phyloP scores from a whole-genome alignment of 2,113 vertebrate genomes.

The Gymnobelideus leadbeateri region DNA sequence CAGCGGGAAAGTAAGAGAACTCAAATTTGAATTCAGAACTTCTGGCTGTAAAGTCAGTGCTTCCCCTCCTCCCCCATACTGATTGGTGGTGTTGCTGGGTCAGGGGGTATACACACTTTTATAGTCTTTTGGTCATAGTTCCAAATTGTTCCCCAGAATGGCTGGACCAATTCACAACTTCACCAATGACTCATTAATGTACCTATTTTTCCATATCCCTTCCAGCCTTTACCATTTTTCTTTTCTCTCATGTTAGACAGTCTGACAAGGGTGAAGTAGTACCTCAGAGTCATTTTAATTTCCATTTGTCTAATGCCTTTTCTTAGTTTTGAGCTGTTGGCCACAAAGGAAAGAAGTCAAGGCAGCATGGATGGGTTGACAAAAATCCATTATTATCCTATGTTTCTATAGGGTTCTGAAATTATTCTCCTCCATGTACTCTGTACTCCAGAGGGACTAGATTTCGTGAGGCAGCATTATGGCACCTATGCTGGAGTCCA shows the following conservation, averaged over 20 bases:
- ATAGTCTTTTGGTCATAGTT: no score
- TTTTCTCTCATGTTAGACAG: no score
- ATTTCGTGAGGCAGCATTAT: not conserved
- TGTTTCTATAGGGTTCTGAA: not conserved
- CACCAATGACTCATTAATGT: no score
- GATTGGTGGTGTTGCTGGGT: no score
- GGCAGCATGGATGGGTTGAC: not conserved
- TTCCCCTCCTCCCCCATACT: not conserved
- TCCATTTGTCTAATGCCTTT: not conserved
- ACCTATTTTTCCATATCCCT: no score
- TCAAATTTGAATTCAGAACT: not conserved
- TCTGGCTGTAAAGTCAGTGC: not conserved
- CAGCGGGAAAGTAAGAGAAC: not conserved
- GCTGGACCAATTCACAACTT: no score
- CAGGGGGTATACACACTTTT: no score
- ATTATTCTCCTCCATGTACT: not conserved
- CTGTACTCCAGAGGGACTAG: not conserved
- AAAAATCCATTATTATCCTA: not conserved
- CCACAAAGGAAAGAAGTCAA: not conserved
- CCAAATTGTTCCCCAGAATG: no score
- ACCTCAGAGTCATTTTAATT: no score
- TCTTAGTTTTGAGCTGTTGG: not conserved
- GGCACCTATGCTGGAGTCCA: not conserved
- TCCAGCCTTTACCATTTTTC: no score
- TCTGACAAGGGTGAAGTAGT: no score